Base-by-base conservation (phyloP, 2,797 vertebrate genomes). In the Sebastes kiyomatsui region DNA sequence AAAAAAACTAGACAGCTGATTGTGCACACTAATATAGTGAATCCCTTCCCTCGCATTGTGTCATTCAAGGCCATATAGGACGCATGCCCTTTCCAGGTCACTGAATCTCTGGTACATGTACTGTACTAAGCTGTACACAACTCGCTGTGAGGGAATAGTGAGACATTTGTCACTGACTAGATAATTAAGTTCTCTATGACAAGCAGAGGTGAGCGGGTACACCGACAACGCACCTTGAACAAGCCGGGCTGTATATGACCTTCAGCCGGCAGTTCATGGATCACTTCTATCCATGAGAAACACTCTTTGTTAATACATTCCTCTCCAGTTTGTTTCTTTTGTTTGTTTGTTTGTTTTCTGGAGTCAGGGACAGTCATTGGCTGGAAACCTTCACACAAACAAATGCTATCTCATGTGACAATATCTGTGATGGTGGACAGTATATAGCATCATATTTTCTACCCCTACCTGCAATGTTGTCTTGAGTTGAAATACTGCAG, bases 121-220 rank as follows among this genome's bases (percentile, higher is more conserved):
- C 60, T 71, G 33, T 42, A 69, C 25, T 18, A 5, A 30, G 35
- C 59, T 35, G 56, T 38, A 25, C 38, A 55, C 67, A 49, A 67
- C 33, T 75, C 55, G 22, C 55, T 71, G 46, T 67, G 59, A 72
- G 65, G 33, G n/a, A 67, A 38, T 3, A 76, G 75, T 38, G 74
- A 80, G 61, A 62, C 79, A 86, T 87, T 82, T 84, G 75, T 85
- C 87, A 87, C 75, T 60, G 80, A 80, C 62, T 72, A 27, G 59
- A 72, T 86, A 78, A 88, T 42, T 70, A 54, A 82, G 60, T 79
- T 84, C 8, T 76, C 61, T 10, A 20, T 52, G 65, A 69, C 35
- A 46, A 58, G 75, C 55, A 52, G 73, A 84, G 88, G 73, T 83
- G 77, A 90, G 62, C 1, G 1, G 72, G 62, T 20, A 52, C 28